These are phyloP conservation scores for Microchirus variegatus DNA, from an alignment of 2,797 vertebrate genomes.

Conservation along the genomic window DNA sequence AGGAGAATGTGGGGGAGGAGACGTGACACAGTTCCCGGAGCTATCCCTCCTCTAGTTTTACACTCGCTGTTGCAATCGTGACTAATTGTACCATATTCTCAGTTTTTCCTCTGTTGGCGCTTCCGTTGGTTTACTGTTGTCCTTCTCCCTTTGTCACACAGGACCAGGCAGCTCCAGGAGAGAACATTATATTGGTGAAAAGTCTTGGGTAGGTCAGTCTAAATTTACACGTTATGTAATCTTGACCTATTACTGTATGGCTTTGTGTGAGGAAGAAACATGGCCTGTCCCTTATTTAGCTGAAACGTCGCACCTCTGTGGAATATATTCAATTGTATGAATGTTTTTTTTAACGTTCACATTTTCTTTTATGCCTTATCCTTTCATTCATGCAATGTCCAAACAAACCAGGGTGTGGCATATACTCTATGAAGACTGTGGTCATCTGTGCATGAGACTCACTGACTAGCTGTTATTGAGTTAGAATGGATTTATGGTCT, in stretches of 20 bases:
- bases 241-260: neutral
- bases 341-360: neutral
- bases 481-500: conserved; percentile 12
- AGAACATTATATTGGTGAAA: neutral
- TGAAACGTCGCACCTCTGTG: neutral
- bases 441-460: too few species aligned
- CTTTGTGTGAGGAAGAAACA: neutral
- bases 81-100: neutral
- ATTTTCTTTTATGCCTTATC: neutral
- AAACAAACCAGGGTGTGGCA: conserved; percentile 25
- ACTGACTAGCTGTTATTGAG: conserved; percentile 30
- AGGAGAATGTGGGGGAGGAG: neutral
- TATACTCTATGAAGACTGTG: neutral
- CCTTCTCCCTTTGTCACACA: neutral
- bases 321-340: neutral
- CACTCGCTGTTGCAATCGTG: neutral
- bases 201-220: conserved; percentile 19
- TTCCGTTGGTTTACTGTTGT: neutral
- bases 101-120: rapidly evolving
- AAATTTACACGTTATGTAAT: neutral
- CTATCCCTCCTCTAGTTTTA: neutral
- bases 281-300: neutral
- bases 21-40: neutral
- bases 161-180: neutral
- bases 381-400: neutral